Conservation (phyloP, 1,140 invertebrate species). For the Cydia pomonella region DNA sequence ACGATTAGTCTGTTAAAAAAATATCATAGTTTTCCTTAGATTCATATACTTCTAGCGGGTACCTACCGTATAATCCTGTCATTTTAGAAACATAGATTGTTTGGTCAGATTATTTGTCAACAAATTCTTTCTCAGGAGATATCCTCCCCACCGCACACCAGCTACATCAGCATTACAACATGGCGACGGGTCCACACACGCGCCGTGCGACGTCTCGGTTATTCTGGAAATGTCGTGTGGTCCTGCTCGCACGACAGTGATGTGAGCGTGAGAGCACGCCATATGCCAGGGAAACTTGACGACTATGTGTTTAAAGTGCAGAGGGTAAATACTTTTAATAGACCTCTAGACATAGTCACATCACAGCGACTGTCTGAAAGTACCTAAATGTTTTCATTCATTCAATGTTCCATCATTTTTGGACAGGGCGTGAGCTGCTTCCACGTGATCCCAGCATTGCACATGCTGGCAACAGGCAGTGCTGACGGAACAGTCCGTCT, state of each 20-base stretch:
- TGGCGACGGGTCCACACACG: constrained; percentile 62
- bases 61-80: no score
- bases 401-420: neutral
- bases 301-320: constrained; percentile 77
- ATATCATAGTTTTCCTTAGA: no score
- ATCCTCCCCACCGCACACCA: constrained; percentile 69
- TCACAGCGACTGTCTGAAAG: no score
- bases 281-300: constrained; percentile 66
- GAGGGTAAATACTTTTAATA: constrained; percentile 59
- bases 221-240: constrained; percentile 63
- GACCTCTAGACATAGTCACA: no score
- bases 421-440: constrained; percentile 80
- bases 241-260: constrained; percentile 78
- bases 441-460: constrained; percentile 62
- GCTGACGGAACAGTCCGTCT: constrained; percentile 71
- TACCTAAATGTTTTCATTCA: no score
- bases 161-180: constrained; percentile 63
- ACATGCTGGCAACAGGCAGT: constrained; percentile 78
- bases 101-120: no score
- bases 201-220: constrained; percentile 5
- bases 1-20: no score
- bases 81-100: no score
- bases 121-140: constrained; percentile 55
- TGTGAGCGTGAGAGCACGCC: constrained; percentile 68
- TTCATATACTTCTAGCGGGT: no score